A percentile compares a stretch with the other conserved stretches of the same genome.
Conservation (phyloP, 2,797 vertebrate genomes). For the Sarcophilus harrisii region DNA sequence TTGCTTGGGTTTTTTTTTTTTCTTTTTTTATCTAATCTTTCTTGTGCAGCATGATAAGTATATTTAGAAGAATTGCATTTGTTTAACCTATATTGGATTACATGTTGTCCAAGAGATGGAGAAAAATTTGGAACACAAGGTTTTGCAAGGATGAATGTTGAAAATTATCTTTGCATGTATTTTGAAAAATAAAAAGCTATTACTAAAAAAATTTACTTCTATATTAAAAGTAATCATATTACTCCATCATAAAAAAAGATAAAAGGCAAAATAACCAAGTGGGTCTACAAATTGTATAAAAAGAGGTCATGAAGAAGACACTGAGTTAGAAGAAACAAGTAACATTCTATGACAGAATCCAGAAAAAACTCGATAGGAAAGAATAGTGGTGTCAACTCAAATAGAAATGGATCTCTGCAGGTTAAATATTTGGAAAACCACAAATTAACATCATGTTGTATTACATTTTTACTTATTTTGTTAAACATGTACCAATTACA, state of each 20-base stretch:
- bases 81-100: too few species aligned
- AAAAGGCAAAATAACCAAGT: not conserved
- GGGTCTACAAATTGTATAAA: not conserved
- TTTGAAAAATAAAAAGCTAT: too few species aligned
- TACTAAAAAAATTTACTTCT: too few species aligned
- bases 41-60: too few species aligned
- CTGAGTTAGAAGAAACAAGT: not conserved
- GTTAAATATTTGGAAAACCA: not conserved
- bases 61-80: too few species aligned
- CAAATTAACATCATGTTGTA: not conserved
- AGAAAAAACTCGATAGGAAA: not conserved
- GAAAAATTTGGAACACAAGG: too few species aligned
- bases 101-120: too few species aligned
- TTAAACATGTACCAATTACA: not conserved
- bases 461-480: not conserved
- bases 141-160: too few species aligned
- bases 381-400: not conserved
- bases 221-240: too few species aligned
- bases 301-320: not conserved
- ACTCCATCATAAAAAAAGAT: not conserved
- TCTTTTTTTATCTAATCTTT: too few species aligned
- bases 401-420: not conserved
- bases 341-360: not conserved
- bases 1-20: too few species aligned
- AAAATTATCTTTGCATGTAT: too few species aligned